Evolutionary conservation across 1,140 invertebrate genomes (phyloP).

Genomic region (Drosophila nebulosa): DNA sequence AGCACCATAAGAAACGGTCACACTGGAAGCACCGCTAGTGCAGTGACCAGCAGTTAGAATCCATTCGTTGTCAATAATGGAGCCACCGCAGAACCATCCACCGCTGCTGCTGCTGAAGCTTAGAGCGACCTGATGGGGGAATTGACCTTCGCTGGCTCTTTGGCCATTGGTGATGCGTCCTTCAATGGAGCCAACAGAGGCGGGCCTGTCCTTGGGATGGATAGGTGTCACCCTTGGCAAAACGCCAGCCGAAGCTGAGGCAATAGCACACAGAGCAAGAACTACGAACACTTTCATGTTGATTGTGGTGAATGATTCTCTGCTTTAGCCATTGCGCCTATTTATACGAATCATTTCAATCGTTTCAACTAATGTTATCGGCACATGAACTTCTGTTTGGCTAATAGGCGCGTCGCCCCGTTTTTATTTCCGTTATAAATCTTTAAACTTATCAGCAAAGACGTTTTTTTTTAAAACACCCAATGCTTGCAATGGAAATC

Average conservation of each 20-base stretch:
- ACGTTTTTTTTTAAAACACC: neutral
- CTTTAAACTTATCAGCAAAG: neutral
- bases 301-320: constrained; percentile 51
- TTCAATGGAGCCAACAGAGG: constrained; percentile 27
- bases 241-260: constrained; percentile 56
- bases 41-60: constrained; percentile 85
- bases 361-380: constrained; percentile 12
- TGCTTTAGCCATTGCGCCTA: neutral
- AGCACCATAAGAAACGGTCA: constrained; percentile 53
- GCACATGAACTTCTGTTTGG: neutral
- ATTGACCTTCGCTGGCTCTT: constrained; percentile 75
- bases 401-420: neutral
- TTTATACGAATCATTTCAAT: constrained; percentile 29
- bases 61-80: constrained; percentile 82
- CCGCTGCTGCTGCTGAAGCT: constrained; percentile 65
- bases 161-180: constrained; percentile 73
- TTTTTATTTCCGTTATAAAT: neutral
- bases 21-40: constrained; percentile 39
- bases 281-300: constrained; percentile 72
- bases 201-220: constrained; percentile 52
- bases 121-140: constrained; percentile 82
- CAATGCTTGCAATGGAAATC: neutral
- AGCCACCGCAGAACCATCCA: constrained; percentile 84
- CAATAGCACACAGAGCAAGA: constrained; percentile 56
- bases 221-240: constrained; percentile 41